These are phyloP conservation scores for Delia radicum DNA, from an alignment of 1,140 invertebrate genomes.

Conservation along the genomic window DNA sequence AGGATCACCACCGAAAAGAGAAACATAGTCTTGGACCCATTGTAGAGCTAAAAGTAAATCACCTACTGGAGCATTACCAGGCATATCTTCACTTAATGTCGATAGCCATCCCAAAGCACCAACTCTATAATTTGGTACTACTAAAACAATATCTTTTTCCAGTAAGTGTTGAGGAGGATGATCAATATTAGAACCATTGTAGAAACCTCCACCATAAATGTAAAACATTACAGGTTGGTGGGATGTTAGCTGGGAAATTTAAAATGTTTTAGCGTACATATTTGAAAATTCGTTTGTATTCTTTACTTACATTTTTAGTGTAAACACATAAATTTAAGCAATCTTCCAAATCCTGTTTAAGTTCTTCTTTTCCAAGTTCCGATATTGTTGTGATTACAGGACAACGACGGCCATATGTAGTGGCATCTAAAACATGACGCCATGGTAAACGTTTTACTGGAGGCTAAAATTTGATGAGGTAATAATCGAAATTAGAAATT, in stretches of 20 bases:
- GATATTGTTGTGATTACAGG: conserved; percentile 46
- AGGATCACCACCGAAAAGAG: conserved; percentile 67
- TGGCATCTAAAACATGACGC: conserved; percentile 33
- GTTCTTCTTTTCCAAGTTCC: conserved; percentile 14
- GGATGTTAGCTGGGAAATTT: conserved; percentile 33
- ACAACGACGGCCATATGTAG: conserved; percentile 47
- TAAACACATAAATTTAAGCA: conserved; percentile 50
- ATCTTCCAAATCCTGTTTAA: conserved; percentile 47
- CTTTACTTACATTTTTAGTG: conserved; percentile 46
- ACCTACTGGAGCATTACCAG: conserved; percentile 45
- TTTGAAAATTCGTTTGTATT: neutral
- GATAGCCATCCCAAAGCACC: conserved; percentile 61
- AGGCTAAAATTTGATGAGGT: too few relatives aligned
- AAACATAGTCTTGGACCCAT: conserved; percentile 67
- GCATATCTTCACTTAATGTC: conserved; percentile 45
- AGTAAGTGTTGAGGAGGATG: conserved; percentile 74
- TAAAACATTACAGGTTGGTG: conserved; percentile 51
- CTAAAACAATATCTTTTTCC: conserved; percentile 73
- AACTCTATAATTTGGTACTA: conserved; percentile 78
- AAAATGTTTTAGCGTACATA: neutral
- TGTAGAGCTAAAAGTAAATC: conserved; percentile 57
- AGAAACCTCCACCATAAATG: conserved; percentile 52
- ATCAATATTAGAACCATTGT: conserved; percentile 57
- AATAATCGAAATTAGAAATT: too few relatives aligned
- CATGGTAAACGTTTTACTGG: conserved; percentile 32